Evolutionary conservation across 1,140 invertebrate genomes (phyloP).

Genomic region (Aphis craccivora): DNA sequence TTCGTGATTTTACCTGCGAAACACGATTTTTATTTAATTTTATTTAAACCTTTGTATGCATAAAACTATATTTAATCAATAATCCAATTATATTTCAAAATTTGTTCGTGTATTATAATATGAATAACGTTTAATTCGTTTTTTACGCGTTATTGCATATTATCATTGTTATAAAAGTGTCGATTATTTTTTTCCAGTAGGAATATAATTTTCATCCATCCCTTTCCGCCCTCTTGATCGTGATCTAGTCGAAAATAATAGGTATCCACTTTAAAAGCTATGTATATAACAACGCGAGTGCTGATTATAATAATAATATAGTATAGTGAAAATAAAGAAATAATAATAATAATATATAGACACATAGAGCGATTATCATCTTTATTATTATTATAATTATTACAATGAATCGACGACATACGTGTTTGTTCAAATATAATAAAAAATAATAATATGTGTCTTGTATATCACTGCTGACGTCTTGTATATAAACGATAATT

Average conservation of each 20-base stretch:
- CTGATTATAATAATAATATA: no score
- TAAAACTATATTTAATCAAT: neutral
- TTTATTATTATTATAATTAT: conserved; percentile 17
- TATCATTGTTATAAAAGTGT: no score
- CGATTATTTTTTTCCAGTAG: no score
- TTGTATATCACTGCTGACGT: neutral
- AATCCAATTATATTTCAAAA: neutral
- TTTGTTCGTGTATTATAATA: neutral
- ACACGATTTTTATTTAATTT: neutral
- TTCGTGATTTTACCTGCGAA: neutral
- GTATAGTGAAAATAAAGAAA: no score
- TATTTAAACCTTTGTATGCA: neutral
- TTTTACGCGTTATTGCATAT: neutral
- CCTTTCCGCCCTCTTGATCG: neutral
- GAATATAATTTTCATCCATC: neutral
- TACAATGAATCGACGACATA: neutral
- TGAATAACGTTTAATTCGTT: neutral
- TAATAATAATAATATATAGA: neutral
- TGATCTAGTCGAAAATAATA: neutral
- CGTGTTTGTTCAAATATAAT: no score
- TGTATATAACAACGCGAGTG: no score
- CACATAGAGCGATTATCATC: neutral
- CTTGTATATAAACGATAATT: conserved; percentile 4
- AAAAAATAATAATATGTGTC: neutral
- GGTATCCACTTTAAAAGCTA: neutral